Conservation (phyloP, 2,113 vertebrate genomes). For the Tenebrosternarchus preto region DNA sequence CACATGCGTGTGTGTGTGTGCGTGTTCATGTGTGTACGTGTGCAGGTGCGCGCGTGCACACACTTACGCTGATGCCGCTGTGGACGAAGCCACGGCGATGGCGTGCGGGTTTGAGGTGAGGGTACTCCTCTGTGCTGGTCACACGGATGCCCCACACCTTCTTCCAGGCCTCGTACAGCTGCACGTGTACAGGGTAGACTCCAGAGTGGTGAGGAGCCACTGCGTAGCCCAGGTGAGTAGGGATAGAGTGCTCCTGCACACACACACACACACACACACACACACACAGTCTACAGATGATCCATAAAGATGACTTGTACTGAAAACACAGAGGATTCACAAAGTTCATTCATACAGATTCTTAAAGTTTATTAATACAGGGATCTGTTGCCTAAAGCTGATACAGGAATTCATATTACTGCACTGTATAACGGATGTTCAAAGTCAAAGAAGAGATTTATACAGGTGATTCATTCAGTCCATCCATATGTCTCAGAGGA, state of each 20-base stretch:
- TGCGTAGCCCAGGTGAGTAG: slow-evolving; percentile 94
- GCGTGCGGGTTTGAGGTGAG: slow-evolving; percentile 94
- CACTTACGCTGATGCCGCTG: slow-evolving; percentile 87
- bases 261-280: slow-evolving; percentile 17
- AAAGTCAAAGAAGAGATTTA: no score
- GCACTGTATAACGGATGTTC: no score
- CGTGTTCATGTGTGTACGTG: background rate
- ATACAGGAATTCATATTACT: no score
- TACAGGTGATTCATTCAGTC: no score
- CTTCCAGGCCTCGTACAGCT: slow-evolving; percentile 97
- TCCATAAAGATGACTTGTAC: no score
- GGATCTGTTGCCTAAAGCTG: no score
- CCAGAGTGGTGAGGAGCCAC: slow-evolving; percentile 97
- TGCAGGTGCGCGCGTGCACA: slow-evolving; percentile 3
- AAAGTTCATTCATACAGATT: no score
- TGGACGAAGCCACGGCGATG: slow-evolving; percentile 93
- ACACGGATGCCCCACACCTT: slow-evolving; percentile 94
- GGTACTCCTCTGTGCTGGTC: slow-evolving; percentile 97
- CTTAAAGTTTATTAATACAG: no score
- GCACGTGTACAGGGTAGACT: slow-evolving; percentile 92
- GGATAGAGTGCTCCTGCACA: slow-evolving; percentile 90
- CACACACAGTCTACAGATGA: slow-evolving; percentile 41
- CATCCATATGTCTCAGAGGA: no score
- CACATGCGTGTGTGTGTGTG: background rate
- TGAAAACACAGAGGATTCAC: no score